Evolutionary conservation across 2,888 invertebrate species (phyloP), one percentile per base, ranked within the genome.

Genomic region (Trichogramma evanescens): DNA sequence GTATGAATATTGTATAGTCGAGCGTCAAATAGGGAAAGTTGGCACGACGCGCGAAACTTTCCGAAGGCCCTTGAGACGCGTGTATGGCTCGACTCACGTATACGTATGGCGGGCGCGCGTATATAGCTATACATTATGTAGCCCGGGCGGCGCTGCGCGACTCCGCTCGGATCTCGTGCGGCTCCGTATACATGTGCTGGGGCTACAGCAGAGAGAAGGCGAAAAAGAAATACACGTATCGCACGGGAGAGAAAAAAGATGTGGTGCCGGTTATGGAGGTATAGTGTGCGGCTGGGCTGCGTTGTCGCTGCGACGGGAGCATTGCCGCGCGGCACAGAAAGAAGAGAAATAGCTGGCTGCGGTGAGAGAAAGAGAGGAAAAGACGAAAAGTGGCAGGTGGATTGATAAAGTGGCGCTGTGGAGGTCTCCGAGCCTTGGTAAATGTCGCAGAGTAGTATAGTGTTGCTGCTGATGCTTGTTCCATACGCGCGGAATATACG

Each of bases 11-110:
- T 63, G 60, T 56, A 63, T 57, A 59, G 59, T 44, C 49, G 51
- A 56, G 60, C 60, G 58, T 58, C 60, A 60, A 63, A 63, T 63
- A 63, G 58, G 60, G 56, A 63, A 63, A 60, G 60, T 61, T 63
- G 48, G 45, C 50, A 26, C 26, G 26, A 26, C 26, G 44, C 8
- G 46, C 8, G 51, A 62, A 55, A 59, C 50, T 59, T 61, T 13
- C 39, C 46, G 59, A 56, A 54, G 59, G 51, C 59, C 57, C 59
- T 57, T 38, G 61, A 57, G 57, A 54, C 57, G 38, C 42, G 26
- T 26, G 26, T 26, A 26, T 26, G 26, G 26, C 26, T 26, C 26
- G 26, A 26, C 46, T 10, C 46, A 46, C 41, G 10, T 5, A 38
- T 41, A n/a, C 48, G 10, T 8, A 48, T 4, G 5, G 41, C 6